Conservation (phyloP, 92 coral and sea anemone species). For the Phenganax subtilis region DNA sequence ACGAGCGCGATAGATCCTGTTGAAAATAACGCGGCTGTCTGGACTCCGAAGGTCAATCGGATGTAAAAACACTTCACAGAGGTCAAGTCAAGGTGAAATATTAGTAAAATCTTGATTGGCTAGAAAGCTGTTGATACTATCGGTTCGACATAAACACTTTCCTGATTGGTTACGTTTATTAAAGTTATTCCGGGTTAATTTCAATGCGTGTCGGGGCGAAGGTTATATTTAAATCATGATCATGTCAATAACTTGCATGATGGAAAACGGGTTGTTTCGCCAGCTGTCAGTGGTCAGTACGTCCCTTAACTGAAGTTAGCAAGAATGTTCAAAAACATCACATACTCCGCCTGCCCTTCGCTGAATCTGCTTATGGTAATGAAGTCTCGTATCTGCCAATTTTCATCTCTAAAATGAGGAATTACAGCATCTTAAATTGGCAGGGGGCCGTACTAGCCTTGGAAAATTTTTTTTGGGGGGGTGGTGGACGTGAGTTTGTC, state of each 20-base stretch:
- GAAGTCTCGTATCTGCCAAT: too few species aligned
- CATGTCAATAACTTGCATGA: background rate
- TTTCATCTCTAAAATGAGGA: too few species aligned
- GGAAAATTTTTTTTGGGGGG: too few species aligned
- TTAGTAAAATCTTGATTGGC: slow-evolving; percentile 13
- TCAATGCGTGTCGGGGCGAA: slow-evolving; percentile 17
- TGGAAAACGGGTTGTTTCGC: background rate
- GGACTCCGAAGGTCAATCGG: slow-evolving; percentile 27
- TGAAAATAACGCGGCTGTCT: background rate
- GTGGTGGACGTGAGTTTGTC: too few species aligned
- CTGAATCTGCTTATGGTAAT: too few species aligned
- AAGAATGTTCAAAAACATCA: too few species aligned
- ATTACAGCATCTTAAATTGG: too few species aligned
- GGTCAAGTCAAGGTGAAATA: slow-evolving; percentile 38
- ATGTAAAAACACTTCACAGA: slow-evolving; percentile 9
- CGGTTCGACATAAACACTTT: background rate
- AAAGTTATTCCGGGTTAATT: background rate
- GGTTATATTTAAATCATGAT: background rate
- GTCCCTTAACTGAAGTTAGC: too few species aligned
- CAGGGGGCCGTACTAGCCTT: too few species aligned
- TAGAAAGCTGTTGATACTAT: background rate
- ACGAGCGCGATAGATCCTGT: background rate
- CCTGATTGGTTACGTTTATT: slow-evolving; percentile 23
- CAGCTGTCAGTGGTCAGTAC: too few species aligned
- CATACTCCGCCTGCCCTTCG: too few species aligned